These are phyloP conservation scores for Betta splendens DNA, from an alignment of 2,797 vertebrate genomes.

Conservation along the genomic window DNA sequence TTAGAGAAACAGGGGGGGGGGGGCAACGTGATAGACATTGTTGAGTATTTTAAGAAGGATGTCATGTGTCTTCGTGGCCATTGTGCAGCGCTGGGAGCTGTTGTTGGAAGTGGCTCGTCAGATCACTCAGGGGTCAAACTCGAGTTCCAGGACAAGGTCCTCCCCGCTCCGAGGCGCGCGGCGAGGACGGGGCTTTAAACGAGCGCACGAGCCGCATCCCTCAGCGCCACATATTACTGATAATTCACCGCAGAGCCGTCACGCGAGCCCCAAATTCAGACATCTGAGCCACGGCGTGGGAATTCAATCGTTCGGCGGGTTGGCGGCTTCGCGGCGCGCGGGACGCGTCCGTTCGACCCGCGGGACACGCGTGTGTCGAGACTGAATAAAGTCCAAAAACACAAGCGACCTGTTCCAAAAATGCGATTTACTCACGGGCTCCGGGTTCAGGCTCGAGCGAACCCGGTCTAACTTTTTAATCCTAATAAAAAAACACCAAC, in stretches of 20 bases:
- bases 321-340: background rate
- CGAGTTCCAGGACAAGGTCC: slow-evolving; percentile 56
- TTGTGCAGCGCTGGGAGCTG: slow-evolving; percentile 54
- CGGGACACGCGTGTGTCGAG: background rate
- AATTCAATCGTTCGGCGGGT: slow-evolving; percentile 11
- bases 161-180: slow-evolving; percentile 55
- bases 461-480: slow-evolving; percentile 66
- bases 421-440: slow-evolving; percentile 34
- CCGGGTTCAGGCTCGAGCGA: slow-evolving; percentile 43
- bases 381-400: slow-evolving; percentile 12
- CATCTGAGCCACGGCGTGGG: slow-evolving; percentile 21
- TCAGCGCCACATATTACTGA: slow-evolving; percentile 50
- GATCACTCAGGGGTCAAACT: slow-evolving; percentile 73
- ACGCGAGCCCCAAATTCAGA: slow-evolving; percentile 18
- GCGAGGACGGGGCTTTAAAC: slow-evolving; percentile 53
- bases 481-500: slow-evolving; percentile 3
- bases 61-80: slow-evolving; percentile 55
- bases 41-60: slow-evolving; percentile 53
- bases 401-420: slow-evolving; percentile 30
- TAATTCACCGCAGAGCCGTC: slow-evolving; percentile 40
- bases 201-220: slow-evolving; percentile 60
- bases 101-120: slow-evolving; percentile 65
- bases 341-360: slow-evolving; percentile 13
- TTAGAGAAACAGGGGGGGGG: slow-evolving; percentile 61
- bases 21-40: slow-evolving; percentile 59